Base-by-base conservation (phyloP, 2,113 vertebrate genomes). In the Salvelinus namaycush region DNA sequence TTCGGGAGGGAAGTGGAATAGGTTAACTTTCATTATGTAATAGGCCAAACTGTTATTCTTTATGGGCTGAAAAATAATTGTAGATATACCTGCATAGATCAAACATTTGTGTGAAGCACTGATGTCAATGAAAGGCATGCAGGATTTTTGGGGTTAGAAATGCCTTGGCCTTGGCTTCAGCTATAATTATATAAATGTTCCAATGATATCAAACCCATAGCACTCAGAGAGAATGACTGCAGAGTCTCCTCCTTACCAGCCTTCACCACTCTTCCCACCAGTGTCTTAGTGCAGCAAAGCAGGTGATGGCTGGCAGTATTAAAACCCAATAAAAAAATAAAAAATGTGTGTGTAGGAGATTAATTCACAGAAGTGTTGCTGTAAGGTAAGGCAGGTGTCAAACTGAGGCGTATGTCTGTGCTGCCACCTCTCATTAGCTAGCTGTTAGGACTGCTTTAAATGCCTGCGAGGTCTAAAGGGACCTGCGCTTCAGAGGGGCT, bases 381-480 rank as follows among this genome's bases (percentile, higher is more conserved):
- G 49, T 44, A 44, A 44, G 9, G 39, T 44, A 44, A 71, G 79
- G 77, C 73, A 66, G 71, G 75, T 84, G 82, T 83, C 74, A 85
- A 79, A 86, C 75, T 68, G 73, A 83, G 88, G 81, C 86, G 76
- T 78, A 78, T 75, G 34, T 72, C 74, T 79, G 71, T 73, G 84
- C 77, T 72, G 78, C 51, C 70, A 71, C 29, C 70, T 65, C 87
- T 91, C 82, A 89, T 90, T 89, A 89, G 73, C 44, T 65, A 69
- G 68, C 70, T 82, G 73, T 83, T 81, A 78, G 72, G 70, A 73
- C 76, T 84, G 76, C 78, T 88, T 75, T 75, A 78, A 82, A 84
- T 74, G 77, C 34, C 69, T 77, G 22, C 51, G 11, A 84, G 77
- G 62, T 81, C 73, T 68, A 44, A 78, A 76, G 72, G 72, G 39